These are phyloP conservation scores for Aphodius sticticus DNA, from an alignment of 2,888 invertebrate genomes.

Conservation along the genomic window DNA sequence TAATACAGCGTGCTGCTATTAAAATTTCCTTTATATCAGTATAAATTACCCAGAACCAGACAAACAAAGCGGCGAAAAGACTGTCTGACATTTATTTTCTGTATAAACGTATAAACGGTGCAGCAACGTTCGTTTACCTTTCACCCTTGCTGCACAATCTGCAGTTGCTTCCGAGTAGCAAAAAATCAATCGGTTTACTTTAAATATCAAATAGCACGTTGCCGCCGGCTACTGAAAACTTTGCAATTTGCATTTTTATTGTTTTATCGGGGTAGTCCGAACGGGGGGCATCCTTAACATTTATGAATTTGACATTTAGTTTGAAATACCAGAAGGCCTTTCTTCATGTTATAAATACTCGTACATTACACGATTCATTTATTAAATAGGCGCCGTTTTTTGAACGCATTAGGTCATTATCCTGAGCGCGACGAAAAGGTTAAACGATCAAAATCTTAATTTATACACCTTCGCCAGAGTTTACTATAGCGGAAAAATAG, in stretches of 20 bases:
- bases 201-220: background rate
- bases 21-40: background rate
- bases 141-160: background rate
- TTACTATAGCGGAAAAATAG: conserved; percentile 7
- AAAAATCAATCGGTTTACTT: background rate
- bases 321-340: conserved; percentile 36
- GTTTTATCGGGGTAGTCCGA: conserved; percentile 20
- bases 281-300: conserved; percentile 31
- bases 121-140: background rate
- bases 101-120: conserved; percentile 7
- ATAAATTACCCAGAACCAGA: conserved; percentile 20
- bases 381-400: conserved; percentile 21
- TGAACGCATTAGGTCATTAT: background rate
- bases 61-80: background rate
- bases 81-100: background rate
- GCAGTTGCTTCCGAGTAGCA: background rate
- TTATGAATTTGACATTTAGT: conserved; percentile 39
- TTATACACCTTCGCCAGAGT: background rate
- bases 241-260: conserved; percentile 13
- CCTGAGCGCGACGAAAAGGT: conserved; percentile 7
- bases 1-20: background rate
- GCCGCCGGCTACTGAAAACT: background rate
- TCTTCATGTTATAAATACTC: conserved; percentile 34
- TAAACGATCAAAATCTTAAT: background rate
- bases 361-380: conserved; percentile 37